These are phyloP conservation scores for Pituophis catenifer DNA, from an alignment of 2,113 vertebrate species.

Conservation along the genomic window DNA sequence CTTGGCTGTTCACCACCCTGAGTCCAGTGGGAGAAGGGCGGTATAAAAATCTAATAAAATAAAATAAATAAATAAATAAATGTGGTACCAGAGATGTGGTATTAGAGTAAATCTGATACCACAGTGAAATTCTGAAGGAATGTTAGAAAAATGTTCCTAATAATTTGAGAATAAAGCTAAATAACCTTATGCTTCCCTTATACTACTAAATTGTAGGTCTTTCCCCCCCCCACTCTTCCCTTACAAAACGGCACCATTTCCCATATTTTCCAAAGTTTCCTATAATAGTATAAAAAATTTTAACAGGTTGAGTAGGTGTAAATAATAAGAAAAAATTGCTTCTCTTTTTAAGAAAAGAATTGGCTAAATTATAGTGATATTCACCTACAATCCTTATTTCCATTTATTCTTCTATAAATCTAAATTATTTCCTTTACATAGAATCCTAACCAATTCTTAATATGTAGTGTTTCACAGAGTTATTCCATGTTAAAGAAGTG, in stretches of 20 bases:
- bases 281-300: neutral
- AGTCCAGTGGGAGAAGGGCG: no score
- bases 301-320: neutral
- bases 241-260: neutral
- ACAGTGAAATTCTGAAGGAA: neutral
- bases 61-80: no score
- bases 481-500: constrained; percentile 16
- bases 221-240: neutral
- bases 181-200: neutral
- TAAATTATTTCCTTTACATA: neutral
- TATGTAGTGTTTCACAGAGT: neutral
- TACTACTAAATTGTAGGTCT: neutral
- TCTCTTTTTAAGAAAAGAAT: neutral
- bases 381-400: neutral
- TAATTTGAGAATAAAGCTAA: neutral
- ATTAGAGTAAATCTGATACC: neutral
- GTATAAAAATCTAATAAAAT: no score
- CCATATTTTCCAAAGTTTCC: neutral
- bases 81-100: neutral
- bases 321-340: neutral
- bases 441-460: neutral
- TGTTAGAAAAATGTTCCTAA: neutral
- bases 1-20: no score
- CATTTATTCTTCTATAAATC: neutral
- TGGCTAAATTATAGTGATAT: neutral